phyloP scores from a whole-genome alignment of 2,888 invertebrate species.

The Rhagonycha lutea region DNA sequence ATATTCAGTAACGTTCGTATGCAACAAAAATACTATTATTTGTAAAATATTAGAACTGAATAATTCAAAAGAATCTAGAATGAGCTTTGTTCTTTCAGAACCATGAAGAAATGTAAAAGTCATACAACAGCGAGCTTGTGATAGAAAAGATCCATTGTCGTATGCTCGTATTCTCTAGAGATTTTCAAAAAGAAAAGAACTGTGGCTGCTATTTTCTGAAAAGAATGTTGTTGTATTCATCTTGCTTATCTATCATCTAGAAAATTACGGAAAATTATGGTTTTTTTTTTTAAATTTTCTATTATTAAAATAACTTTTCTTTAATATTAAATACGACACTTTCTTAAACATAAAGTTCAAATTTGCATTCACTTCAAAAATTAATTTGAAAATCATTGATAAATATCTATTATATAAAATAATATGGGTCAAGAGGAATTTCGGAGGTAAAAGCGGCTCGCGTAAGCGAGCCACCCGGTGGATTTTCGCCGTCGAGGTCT shows the following conservation, averaged over 20 bases:
- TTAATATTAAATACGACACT: not conserved
- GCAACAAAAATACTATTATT: conserved; percentile 48
- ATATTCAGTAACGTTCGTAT: conserved; percentile 21
- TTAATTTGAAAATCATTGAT: not conserved
- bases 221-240: conserved; percentile 44
- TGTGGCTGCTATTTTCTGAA: conserved; percentile 54
- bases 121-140: conserved; percentile 52
- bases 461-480: no score
- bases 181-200: conserved; percentile 49
- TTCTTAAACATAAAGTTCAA: not conserved
- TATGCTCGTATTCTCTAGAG: conserved; percentile 49
- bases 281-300: not conserved
- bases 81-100: conserved; percentile 52
- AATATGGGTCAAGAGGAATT: no score
- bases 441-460: no score
- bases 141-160: conserved; percentile 50
- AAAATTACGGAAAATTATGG: conserved; percentile 27
- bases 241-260: conserved; percentile 25
- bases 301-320: conserved; percentile 3
- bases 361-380: not conserved
- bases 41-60: conserved; percentile 52
- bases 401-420: no score
- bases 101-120: conserved; percentile 54
- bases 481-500: no score
- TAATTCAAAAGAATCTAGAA: conserved; percentile 52